Conservation (phyloP, 1,140 invertebrate species). For the Drosophila sp. region DNA sequence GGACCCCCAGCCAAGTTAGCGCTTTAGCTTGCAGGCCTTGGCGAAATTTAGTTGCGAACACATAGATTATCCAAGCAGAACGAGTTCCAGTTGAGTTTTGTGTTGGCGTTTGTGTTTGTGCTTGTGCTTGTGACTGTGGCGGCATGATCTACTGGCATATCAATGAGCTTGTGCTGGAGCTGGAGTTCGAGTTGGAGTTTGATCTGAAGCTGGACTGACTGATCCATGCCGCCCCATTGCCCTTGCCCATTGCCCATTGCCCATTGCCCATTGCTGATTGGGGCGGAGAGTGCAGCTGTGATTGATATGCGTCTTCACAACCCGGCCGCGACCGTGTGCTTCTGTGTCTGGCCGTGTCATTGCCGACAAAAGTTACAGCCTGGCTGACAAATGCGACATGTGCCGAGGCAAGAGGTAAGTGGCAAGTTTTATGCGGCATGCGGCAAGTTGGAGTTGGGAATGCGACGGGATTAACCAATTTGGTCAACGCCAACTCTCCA, state of each 20-base stretch:
- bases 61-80: slow-evolving; percentile 72
- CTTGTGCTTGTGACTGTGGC: slow-evolving; percentile 31
- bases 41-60: slow-evolving; percentile 80
- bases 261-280: slow-evolving; percentile 43
- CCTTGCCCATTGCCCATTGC: too few species aligned
- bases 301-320: slow-evolving; percentile 70
- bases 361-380: slow-evolving; percentile 75
- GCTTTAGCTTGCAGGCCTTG: slow-evolving; percentile 62
- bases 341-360: not conserved
- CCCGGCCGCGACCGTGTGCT: not conserved
- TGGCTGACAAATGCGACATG: slow-evolving; percentile 76
- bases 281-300: slow-evolving; percentile 30
- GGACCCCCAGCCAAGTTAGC: slow-evolving; percentile 77
- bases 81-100: slow-evolving; percentile 35
- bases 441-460: slow-evolving; percentile 17
- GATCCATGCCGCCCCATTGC: slow-evolving; percentile 68
- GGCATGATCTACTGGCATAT: slow-evolving; percentile 82
- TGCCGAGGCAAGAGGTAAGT: slow-evolving; percentile 13
- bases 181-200: slow-evolving; percentile 27
- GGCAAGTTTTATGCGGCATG: not conserved
- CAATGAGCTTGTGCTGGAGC: slow-evolving; percentile 56
- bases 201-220: slow-evolving; percentile 40
- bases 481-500: slow-evolving; percentile 29
- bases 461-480: slow-evolving; percentile 67
- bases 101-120: slow-evolving; percentile 13